Conservation (phyloP, 30 jellyfish, hydroid and myxozoan genomes). For the Aurelia aurita complex sp. Pacific region DNA sequence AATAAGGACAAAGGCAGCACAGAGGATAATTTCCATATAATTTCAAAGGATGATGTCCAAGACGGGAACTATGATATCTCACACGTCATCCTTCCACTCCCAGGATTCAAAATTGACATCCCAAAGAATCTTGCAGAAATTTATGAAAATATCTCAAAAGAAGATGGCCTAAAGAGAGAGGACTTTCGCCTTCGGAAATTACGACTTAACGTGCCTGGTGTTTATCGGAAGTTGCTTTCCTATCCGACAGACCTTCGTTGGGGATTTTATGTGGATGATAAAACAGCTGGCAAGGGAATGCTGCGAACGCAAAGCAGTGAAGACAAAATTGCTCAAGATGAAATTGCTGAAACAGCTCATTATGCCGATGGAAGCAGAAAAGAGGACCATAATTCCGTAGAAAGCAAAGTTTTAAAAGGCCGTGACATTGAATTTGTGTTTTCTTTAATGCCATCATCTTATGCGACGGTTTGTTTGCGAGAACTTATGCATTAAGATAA, state of each 20-base stretch:
- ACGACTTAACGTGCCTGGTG: conserved; percentile 78
- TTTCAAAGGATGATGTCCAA: conserved; percentile 13
- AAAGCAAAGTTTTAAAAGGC: too few species aligned
- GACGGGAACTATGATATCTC: conserved; percentile 3
- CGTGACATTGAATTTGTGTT: conserved; percentile 12
- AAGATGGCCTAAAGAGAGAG: conserved; percentile 24
- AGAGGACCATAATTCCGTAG: too few species aligned
- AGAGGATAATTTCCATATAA: background rate
- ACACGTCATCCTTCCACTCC: conserved; percentile 75
- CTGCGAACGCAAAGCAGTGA: too few species aligned
- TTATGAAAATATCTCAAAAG: conserved; percentile 20
- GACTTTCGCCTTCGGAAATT: conserved; percentile 42
- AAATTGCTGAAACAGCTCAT: background rate
- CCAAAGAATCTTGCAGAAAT: conserved; percentile 30
- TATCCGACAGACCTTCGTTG: conserved; percentile 45
- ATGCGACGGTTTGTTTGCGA: conserved; percentile 63
- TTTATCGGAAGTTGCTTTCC: conserved; percentile 59
- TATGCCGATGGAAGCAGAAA: background rate
- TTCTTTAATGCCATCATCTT: conserved; percentile 50
- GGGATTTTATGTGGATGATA: background rate
- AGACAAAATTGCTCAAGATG: too few species aligned
- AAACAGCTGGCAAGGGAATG: too few species aligned
- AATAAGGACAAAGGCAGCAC: background rate
- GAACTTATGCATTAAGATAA: conserved; percentile 29
- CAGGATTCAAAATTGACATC: conserved; percentile 50